These are phyloP conservation scores for Bothrops alternatus DNA, from an alignment of 2,797 vertebrate genomes.

Conservation along the genomic window DNA sequence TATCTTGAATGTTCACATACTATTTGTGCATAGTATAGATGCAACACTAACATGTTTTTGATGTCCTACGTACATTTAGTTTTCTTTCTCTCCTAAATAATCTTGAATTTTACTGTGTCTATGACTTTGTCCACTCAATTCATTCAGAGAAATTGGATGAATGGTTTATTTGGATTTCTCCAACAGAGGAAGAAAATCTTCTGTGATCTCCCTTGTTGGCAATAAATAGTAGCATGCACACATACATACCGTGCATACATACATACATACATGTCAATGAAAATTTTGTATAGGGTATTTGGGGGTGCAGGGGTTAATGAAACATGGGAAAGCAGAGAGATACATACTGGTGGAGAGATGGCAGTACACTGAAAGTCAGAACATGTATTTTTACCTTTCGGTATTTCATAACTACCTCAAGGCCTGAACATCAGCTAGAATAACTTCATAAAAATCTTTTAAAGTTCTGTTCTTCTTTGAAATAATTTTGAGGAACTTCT, in stretches of 20 bases:
- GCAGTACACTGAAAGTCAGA: background rate
- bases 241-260: too few relatives aligned
- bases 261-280: background rate
- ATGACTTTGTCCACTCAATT: background rate
- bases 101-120: background rate
- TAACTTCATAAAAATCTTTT: background rate
- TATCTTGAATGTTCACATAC: background rate
- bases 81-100: background rate
- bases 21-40: background rate
- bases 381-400: background rate
- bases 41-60: background rate
- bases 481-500: background rate
- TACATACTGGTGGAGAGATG: background rate
- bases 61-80: background rate
- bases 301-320: background rate
- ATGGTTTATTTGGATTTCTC: background rate
- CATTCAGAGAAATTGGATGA: background rate
- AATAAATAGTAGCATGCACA: background rate
- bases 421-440: background rate
- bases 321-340: background rate
- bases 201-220: background rate
- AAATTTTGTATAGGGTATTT: background rate
- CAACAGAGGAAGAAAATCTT: background rate
- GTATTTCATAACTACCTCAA: background rate
- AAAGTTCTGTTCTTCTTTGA: background rate